These are phyloP conservation scores for Piscicola geometra DNA, from an alignment of 2,888 invertebrate species.

Conservation along the genomic window DNA sequence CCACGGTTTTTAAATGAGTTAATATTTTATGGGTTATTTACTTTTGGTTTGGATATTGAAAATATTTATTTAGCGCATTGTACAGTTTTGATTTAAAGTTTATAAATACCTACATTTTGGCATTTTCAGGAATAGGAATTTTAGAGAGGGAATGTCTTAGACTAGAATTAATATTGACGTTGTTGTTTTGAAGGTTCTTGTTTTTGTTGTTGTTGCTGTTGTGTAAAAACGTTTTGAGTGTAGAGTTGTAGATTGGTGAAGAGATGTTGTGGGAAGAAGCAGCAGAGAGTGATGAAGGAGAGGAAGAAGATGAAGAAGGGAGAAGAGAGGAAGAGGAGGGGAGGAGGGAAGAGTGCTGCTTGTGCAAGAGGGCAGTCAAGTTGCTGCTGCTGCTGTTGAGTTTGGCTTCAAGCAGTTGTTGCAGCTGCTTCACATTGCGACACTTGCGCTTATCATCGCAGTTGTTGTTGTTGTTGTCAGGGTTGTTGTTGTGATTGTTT, in stretches of 20 bases:
- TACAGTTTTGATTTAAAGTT: not conserved
- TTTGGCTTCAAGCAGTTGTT: conserved; percentile 14
- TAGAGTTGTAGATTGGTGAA: not conserved
- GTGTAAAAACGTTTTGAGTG: too few relatives aligned
- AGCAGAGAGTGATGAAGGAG: not conserved
- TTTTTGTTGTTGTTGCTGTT: conserved; percentile 9
- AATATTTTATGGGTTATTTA: too few relatives aligned
- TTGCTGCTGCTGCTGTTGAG: not conserved
- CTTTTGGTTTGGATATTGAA: too few relatives aligned
- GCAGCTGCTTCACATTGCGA: conserved; percentile 19
- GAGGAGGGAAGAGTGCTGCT: not conserved
- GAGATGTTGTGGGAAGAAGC: not conserved
- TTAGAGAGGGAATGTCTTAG: not conserved
- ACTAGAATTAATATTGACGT: not conserved
- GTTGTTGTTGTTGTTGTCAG: not conserved
- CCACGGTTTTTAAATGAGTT: too few relatives aligned
- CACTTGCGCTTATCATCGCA: not conserved
- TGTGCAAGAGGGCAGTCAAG: not conserved
- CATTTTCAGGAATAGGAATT: not conserved
- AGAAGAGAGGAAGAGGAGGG: too few relatives aligned
- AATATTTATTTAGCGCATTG: not conserved
- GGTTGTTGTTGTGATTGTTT: too few relatives aligned
- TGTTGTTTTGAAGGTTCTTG: not conserved
- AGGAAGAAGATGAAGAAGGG: not conserved
- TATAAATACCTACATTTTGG: not conserved